Base-by-base conservation (phyloP, 2,888 invertebrate species). In the Coenonympha glycerion region DNA sequence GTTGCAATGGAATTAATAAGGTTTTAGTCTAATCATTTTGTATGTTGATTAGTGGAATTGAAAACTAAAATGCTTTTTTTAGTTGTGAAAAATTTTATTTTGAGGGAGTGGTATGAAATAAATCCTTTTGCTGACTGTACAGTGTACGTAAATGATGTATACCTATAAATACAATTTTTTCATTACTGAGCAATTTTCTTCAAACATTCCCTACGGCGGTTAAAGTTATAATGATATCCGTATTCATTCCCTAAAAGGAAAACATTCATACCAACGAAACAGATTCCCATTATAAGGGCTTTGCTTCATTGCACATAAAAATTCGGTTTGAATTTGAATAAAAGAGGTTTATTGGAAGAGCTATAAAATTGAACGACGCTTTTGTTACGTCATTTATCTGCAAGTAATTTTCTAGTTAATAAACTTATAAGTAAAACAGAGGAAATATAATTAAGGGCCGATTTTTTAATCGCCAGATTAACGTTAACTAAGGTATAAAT, bases 211-310 rank as follows among this genome's bases (percentile, higher is more conserved):
- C 37, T 33, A 21, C 19, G 28, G 8, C 28, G 49, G 30, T n/a
- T 31, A 34, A 48, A 48, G 42, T 47, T 49, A 47, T 49, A 53
- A 53, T 46, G 53, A 53, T 41, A 47, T 41, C 46, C 41, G 15
- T 36, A 24, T 28, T 46, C 41, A 33, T 51, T 45, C 26, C 30
- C 49, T 37, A 56, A 65, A 61, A 64, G 58, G 61, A 65, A 62
- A 63, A 63, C 63, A 63, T 66, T 67, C 62, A 60, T 58, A 49
- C 52, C 65, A 60, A 70, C 65, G 67, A 64, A 57, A 65, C 60
- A 63, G 65, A 65, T 66, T 58, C 72, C 42, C 69, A 68, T 76
- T 79, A 72, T 69, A 75, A 75, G 67, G 62, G 58, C 56, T 68
- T 64, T 63, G 65, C 62, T 63, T 52, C 53, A 60, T 44, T 62